Evolutionary conservation across 2,113 vertebrate genomes (phyloP), one percentile per base, ranked within the genome.

Genomic region (Bucco capensis): DNA sequence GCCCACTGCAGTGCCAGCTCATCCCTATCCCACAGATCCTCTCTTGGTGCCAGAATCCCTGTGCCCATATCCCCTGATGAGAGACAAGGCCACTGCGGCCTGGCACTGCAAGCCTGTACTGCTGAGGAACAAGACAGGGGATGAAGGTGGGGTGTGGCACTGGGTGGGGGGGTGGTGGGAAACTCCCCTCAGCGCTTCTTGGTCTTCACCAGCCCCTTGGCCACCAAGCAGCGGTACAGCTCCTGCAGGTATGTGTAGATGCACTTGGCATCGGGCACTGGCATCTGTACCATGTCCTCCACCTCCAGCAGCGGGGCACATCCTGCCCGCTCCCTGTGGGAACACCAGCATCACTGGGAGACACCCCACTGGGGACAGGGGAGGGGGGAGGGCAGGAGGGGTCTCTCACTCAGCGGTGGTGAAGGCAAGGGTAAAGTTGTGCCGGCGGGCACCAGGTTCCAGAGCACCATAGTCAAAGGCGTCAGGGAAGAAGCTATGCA

Each of bases 181-280:
- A 6, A 2, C 18, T 44, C 28, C 33, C 24, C 54, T 97, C 91
- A 98, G 50, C 96, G 92, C 92, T 98, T 97, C 94, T 97, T 98
- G 76, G 97, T 98, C 86, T 97, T 97, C 42, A 98, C 97, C 40
- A 98, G 95, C 21, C 98, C 98, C 77, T 97, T 97, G 94, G 96
- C 95, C 86, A 98, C 97, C 8, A 98, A 95, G 96, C 98, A 97
- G 58, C 98, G 98, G 73, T 98, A 98, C 25, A 98, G 92, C 96
- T 98, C 98, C 92, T 98, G 98, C 88, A 98, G 80, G 57, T 98
- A 98, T 3, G 98, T 98, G 85, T 98, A 98, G 65, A 98, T 73
- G 1, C 98, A 98, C 93, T 98, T 98, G 83, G 97, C 97, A 6
- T 98, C 98, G 0, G 98, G 98, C 78, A 97, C 97, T 0, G 95